Conservation (phyloP, 2,797 vertebrate species). For the Amniataba percoides region DNA sequence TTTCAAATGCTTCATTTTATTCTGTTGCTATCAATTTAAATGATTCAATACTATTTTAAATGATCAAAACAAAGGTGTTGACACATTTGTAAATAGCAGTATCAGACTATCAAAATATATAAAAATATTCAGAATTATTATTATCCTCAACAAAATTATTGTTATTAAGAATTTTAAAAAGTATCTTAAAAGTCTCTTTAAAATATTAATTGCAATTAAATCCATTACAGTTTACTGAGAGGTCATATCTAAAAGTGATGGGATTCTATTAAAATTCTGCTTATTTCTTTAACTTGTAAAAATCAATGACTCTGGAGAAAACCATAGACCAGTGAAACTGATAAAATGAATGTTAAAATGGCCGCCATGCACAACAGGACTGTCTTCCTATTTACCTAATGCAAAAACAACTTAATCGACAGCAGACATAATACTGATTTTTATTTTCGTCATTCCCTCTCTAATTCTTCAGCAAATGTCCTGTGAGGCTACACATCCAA, state of each 20-base stretch:
- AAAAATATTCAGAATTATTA: no score
- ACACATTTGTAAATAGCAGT: no score
- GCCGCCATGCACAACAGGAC: conserved; percentile 12
- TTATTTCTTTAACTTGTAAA: conserved; percentile 1
- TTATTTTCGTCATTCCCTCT: conserved; percentile 33
- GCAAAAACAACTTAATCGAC: conserved; percentile 48
- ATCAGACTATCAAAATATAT: no score
- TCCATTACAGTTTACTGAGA: background rate
- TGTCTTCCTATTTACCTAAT: conserved; percentile 21
- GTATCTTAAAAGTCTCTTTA: background rate
- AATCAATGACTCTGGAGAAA: background rate
- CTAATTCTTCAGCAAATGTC: conserved; percentile 20
- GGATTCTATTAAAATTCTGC: background rate
- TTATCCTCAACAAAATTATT: no score
- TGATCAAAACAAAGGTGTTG: no score
- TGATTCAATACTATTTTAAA: no score
- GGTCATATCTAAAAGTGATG: conserved; percentile 23
- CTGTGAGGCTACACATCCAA: conserved; percentile 12
- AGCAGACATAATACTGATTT: conserved; percentile 32
- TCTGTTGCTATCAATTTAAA: no score
- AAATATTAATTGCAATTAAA: background rate
- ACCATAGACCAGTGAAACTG: conserved; percentile 37
- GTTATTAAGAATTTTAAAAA: no score
- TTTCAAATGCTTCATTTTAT: conserved; percentile 40
- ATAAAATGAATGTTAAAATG: conserved; percentile 30